Base-by-base conservation (phyloP, 2,797 vertebrate genomes). In the Kryptolebias ocellatus region DNA sequence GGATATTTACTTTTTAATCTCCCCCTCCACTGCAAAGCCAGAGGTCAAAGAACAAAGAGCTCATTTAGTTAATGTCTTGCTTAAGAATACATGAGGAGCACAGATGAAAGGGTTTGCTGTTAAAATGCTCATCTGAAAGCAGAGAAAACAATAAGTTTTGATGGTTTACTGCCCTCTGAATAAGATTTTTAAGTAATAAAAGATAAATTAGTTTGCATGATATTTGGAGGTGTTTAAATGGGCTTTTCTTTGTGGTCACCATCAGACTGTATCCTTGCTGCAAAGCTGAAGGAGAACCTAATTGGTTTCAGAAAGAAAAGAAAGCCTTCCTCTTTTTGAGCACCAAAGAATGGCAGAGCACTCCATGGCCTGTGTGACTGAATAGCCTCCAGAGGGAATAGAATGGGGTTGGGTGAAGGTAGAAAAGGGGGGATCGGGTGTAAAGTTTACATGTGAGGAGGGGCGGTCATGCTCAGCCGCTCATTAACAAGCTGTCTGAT, bases 401-500 rank as follows among this genome's bases (percentile, higher is more conserved):
- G 76, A 42, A n/a, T 71, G 28, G n/a, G 18, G 34, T 42, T 27
- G 7, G 39, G 29, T 39, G 45, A 72, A 47, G 4, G 39, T n/a
- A 71, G 58, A 51, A 3, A 37, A 28, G n/a, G 67, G 16, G 15
- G 18, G 20, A 59, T 42, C 7, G 67, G 61, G 79, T 54, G 10
- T 54, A 58, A 73, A 64, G 73, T 83, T 88, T 81, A 85, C 73
- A 81, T 12, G 64, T 54, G 74, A 81, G 81, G 76, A 79, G 81
- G 79, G 88, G 78, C 28, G 11, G 84, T 85, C 87, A 86, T 74
- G 83, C 86, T 87, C 81, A 76, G 73, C 57, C 57, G 76, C 90
- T 89, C 84, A 88, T 93, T 93, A 92, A 92, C 91, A 90, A 90
- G 89, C 83, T 89, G 85, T 87, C 85, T 84, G 85, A 91, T 92